These are phyloP conservation scores for Phrynocephalus forsythii DNA, from an alignment of 2,797 vertebrate genomes.

Conservation along the genomic window DNA sequence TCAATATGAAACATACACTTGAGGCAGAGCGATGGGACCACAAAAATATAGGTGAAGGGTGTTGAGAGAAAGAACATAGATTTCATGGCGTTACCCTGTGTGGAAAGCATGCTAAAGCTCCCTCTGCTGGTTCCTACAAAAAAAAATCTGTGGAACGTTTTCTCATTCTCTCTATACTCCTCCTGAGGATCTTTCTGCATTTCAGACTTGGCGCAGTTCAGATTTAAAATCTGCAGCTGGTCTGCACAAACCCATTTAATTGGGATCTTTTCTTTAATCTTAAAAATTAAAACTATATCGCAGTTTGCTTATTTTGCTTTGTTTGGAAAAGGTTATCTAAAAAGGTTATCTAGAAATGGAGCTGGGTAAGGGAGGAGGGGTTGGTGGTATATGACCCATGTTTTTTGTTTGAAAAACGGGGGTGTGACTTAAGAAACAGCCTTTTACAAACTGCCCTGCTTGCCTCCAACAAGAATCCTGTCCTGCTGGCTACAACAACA, in stretches of 20 bases:
- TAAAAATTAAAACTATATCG: neutral
- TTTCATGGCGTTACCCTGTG: slow-evolving; percentile 37
- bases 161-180: accelerated
- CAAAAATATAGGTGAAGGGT: slow-evolving; percentile 13
- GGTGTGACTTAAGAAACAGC: no score
- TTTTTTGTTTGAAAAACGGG: no score
- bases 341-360: no score
- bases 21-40: slow-evolving; percentile 69
- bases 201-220: accelerated
- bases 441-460: no score
- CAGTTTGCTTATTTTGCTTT: no score
- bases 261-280: neutral
- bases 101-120: slow-evolving; percentile 55
- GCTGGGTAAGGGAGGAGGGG: no score
- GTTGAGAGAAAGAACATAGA: neutral
- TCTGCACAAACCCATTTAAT: neutral
- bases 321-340: neutral
- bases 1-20: slow-evolving; percentile 82
- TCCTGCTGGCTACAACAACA: no score
- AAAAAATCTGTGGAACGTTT: slow-evolving; percentile 20
- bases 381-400: no score
- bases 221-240: neutral
- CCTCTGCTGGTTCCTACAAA: slow-evolving; percentile 74
- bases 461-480: no score
- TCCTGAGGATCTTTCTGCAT: neutral